A percentile compares a stretch with the other conserved stretches of the same genome.
Evolutionary conservation across 2,888 invertebrate genomes (phyloP).

Genomic region (Scelioninae gen. 2): DNA sequence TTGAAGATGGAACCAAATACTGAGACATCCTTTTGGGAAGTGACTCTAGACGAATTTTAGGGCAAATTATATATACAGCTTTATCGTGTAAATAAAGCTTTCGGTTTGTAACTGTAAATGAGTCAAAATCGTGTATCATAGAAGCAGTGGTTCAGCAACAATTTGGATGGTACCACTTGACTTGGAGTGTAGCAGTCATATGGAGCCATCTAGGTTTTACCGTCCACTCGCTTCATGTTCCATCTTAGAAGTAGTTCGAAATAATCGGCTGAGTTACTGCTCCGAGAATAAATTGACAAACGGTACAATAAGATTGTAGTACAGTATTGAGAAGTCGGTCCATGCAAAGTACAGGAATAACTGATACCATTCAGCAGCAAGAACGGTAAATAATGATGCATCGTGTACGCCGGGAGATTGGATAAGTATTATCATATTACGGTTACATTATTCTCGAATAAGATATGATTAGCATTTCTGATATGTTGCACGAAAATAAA

Average conservation of each 20-base stretch:
- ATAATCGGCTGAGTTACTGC: slow-evolving; percentile 3
- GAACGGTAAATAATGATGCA: slow-evolving; percentile 56
- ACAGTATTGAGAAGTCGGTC: slow-evolving; percentile 27
- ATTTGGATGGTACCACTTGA: too few relatives aligned
- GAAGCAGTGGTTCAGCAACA: too few relatives aligned
- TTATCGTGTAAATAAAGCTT: too few relatives aligned
- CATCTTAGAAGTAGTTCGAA: neutral
- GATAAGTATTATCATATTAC: slow-evolving; percentile 63
- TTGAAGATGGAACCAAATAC: too few relatives aligned
- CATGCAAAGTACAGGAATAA: slow-evolving; percentile 50
- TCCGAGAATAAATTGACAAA: slow-evolving; percentile 22
- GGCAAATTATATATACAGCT: too few relatives aligned
- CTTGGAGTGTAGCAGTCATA: too few relatives aligned
- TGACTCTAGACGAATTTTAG: too few relatives aligned
- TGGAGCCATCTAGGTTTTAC: slow-evolving; percentile 12
- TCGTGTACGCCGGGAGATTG: slow-evolving; percentile 39
- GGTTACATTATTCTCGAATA: slow-evolving; percentile 3
- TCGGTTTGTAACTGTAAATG: too few relatives aligned
- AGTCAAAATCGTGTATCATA: too few relatives aligned
- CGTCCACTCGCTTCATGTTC: neutral
- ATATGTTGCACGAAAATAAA: too few relatives aligned
- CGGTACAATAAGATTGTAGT: slow-evolving; percentile 47
- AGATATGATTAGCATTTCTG: too few relatives aligned
- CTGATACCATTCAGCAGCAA: slow-evolving; percentile 42
- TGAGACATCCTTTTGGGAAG: too few relatives aligned